Conservation (phyloP, 2,113 vertebrate genomes). For the Bungarus multicinctus region DNA sequence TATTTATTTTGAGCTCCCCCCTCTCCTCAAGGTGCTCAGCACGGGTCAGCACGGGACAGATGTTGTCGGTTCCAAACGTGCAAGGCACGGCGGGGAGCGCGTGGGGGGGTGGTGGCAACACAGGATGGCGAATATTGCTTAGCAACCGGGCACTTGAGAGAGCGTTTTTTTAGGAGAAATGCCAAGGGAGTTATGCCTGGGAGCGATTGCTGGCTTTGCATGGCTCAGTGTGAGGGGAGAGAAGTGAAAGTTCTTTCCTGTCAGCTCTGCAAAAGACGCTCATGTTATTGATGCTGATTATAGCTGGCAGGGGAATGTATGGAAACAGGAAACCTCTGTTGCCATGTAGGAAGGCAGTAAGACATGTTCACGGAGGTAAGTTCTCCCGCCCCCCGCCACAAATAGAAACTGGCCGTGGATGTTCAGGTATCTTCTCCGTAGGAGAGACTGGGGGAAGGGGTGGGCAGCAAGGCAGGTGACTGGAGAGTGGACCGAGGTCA, state of each 20-base stretch:
- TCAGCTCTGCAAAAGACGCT: constrained; percentile 56
- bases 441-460: background rate
- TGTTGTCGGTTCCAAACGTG: constrained; percentile 70
- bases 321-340: constrained; percentile 62
- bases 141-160: constrained; percentile 75
- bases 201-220: constrained; percentile 64
- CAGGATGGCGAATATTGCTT: constrained; percentile 69
- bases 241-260: constrained; percentile 70
- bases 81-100: constrained; percentile 59
- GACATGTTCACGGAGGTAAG: constrained; percentile 75
- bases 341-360: constrained; percentile 71
- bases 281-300: constrained; percentile 62
- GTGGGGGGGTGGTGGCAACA: background rate
- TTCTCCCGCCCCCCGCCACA: constrained; percentile 1
- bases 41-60: constrained; percentile 69
- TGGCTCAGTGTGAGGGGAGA: constrained; percentile 64
- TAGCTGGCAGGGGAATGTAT: constrained; percentile 66
- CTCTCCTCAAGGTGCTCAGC: constrained; percentile 25
- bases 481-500: accelerated
- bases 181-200: constrained; percentile 76
- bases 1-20: constrained; percentile 20
- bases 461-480: accelerated
- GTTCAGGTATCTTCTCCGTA: constrained; percentile 3
- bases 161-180: constrained; percentile 73
- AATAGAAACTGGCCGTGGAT: background rate